Evolutionary conservation across 2,113 vertebrate genomes (phyloP), one percentile per base, ranked within the genome.

Genomic region (Bufo bufo): DNA sequence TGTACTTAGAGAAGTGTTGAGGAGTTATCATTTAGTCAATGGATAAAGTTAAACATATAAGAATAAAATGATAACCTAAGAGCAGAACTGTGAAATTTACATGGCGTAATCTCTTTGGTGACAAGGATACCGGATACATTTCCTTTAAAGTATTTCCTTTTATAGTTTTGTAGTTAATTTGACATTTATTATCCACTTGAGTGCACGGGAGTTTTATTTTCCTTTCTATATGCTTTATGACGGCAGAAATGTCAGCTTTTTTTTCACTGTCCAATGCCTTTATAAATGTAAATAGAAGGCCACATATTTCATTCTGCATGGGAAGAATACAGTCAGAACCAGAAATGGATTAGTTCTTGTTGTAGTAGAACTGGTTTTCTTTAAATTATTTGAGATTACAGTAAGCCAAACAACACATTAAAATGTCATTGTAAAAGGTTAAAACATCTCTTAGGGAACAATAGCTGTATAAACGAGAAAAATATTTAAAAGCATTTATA

Each of bases 401-500:
- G 45, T 50, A 63, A 83, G 20, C 61, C 63, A 83, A 83, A 83
- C 61, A 83, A 69, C 61, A 75, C 71, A 77, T 75, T 69, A 65
- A 86, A 69, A 86, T 86, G 75, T 79, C 85, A 86, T 33, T 66
- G 56, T 86, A 58, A 86, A 86, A 79, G 77, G 85, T 87, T 52
- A 81, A 14, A 77, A 45, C 43, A 87, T 81, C 16, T 87, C 61
- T 81, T 56, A 81, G 75, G 52, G 58, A 80, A 82, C 77, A 87
- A 87, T 59, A 72, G 77, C 54, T 87, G 65, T 82, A 13, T 66
- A 72, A 59, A 23, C 50, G 66, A 61, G 45, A 74, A 47, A 56
- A 74, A 82, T 71, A 74, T 69, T 86, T 87, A 82, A 82, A 52
- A 74, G 54, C 72, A 72, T 82, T 80, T 74, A 82, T 81, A 59